Evolutionary conservation across 2,888 invertebrate species (phyloP).

Genomic region (Tridacna gigas): DNA sequence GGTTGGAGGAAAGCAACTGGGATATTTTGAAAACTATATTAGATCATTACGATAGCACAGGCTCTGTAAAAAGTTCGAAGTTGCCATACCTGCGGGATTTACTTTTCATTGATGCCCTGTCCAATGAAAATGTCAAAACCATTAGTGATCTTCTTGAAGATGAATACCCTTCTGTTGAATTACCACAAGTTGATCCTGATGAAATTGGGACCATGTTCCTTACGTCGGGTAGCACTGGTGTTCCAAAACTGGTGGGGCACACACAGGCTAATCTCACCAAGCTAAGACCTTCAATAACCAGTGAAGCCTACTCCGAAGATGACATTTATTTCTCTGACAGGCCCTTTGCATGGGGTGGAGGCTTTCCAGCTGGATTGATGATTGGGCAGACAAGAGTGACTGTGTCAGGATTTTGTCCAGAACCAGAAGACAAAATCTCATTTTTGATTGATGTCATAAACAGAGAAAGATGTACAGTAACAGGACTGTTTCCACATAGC

Average conservation of each 20-base stretch:
- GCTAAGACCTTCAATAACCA: background rate
- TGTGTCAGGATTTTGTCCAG: constrained; percentile 22
- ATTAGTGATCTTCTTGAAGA: constrained; percentile 17
- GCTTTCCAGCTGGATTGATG: constrained; percentile 29
- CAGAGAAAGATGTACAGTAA: constrained; percentile 23
- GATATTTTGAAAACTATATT: constrained; percentile 28
- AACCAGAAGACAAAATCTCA: constrained; percentile 1
- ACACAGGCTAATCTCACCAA: background rate
- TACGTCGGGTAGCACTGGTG: constrained; percentile 55
- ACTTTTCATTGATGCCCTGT: background rate
- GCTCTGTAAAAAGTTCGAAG: constrained; percentile 10
- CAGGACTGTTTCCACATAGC: background rate
- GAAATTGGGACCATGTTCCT: constrained; percentile 33
- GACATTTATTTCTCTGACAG: constrained; percentile 29
- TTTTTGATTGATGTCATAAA: constrained; percentile 30
- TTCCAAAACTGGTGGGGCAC: constrained; percentile 40
- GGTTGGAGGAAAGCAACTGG: constrained; percentile 34
- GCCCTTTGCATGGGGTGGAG: constrained; percentile 37
- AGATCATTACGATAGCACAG: constrained; percentile 1
- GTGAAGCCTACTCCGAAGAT: background rate
- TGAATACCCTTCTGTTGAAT: background rate
- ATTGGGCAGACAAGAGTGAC: constrained; percentile 40
- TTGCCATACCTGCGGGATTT: constrained; percentile 35
- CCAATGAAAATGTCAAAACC: constrained; percentile 1
- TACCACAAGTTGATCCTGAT: constrained; percentile 17